Conservation (phyloP, 2,797 vertebrate genomes). For the Zenarchopterus dispar region DNA sequence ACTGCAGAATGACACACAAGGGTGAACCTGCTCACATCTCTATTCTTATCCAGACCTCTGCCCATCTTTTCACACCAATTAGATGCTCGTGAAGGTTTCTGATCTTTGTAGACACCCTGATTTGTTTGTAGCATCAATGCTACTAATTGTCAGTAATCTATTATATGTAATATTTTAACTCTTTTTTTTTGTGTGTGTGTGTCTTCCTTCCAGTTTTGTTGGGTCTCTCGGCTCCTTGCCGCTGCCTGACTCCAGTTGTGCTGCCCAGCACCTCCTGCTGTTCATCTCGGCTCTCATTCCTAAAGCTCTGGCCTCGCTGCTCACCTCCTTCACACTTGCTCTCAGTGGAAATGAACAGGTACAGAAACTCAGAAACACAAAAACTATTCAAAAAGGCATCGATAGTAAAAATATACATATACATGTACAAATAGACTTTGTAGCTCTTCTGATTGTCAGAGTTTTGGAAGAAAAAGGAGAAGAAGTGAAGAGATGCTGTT, state of each 20-base stretch:
- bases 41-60: neutral
- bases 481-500: neutral
- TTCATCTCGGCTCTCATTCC: conserved; percentile 80
- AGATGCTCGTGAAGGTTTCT: neutral
- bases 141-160: no score
- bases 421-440: no score
- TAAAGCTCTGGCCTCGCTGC: conserved; percentile 77
- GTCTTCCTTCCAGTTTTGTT: conserved; percentile 52
- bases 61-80: neutral
- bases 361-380: neutral
- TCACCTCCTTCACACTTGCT: conserved; percentile 77
- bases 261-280: conserved; percentile 75
- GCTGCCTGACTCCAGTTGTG: conserved; percentile 60
- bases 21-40: conserved; percentile 45
- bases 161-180: neutral
- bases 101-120: neutral
- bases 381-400: no score
- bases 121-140: neutral
- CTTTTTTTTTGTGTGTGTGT: neutral
- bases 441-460: no score
- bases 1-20: conserved; percentile 66
- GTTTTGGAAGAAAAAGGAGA: no score
- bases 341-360: conserved; percentile 70
- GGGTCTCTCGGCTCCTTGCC: conserved; percentile 62
- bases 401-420: no score